Base-by-base conservation (phyloP, 2,888 invertebrate species). In the Gandaritis pyraliata region DNA sequence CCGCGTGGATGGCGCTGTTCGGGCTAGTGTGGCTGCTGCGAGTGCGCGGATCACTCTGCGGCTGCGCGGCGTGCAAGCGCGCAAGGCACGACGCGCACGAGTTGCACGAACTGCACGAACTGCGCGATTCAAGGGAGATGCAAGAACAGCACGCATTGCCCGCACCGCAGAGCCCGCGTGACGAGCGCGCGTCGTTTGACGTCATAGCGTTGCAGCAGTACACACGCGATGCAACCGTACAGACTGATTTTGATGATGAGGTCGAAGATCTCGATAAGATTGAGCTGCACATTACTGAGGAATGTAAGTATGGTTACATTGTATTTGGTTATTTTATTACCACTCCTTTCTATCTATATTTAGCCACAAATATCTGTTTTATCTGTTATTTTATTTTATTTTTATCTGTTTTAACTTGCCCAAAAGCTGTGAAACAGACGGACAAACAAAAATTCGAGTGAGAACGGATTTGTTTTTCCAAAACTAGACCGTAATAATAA, bases 11-110 rank as follows among this genome's bases (percentile, higher is more conserved):
- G 96, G 96, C 96, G 94, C 95, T 96, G 80, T 96, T 96, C 93
- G 96, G 96, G 90, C 95, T 96, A 94, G 96, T 96, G 91, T 96
- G 96, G 96, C 93, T 96, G 87, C 88, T 96, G 86, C 95, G 96
- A 80, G 95, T 96, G 88, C 95, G 96, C 86, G 95, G 95, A 75
- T 96, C 96, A 83, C 94, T 96, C 87, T 95, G 95, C 85, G 94
- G 95, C 71, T 95, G 95, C 89, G 94, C 95, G 60, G 95, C 95
- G 80, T 95, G 95, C 87, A 93, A 94, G 73, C 93, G 93, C 73
- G 94, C 93, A 64, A 82, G 91, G 57, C 79, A 81, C 72, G 82
- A 82, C 64, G 71, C 71, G 61, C 80, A 78, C 80, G 81, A 74
- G 66, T 81, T 77, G 65, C 79, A 49, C 45, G 70, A 72, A 18